Conservation (phyloP, 2,888 invertebrate species). For the Chloromyia formosa region DNA sequence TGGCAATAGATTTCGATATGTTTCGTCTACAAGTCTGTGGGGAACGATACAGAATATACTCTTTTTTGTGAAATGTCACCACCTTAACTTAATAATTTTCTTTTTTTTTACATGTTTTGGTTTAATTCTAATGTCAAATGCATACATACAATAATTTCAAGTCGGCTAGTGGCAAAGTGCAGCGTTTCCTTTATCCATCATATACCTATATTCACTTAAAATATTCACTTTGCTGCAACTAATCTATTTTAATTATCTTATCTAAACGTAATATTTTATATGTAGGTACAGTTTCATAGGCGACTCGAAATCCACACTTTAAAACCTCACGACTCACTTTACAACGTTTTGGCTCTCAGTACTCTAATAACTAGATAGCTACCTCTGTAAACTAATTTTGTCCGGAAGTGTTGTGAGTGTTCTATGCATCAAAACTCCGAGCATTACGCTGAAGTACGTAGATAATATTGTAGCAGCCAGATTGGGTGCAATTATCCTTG, state of each 20-base stretch:
- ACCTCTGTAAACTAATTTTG: not conserved
- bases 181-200: not conserved
- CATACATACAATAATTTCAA: conserved; percentile 25
- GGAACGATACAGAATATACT: conserved; percentile 6
- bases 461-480: conserved; percentile 38
- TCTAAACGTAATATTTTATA: conserved; percentile 8
- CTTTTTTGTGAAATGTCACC: not conserved
- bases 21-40: conserved; percentile 46
- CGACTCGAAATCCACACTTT: not conserved
- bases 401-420: not conserved
- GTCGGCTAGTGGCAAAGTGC: not conserved
- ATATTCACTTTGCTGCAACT: conserved; percentile 1
- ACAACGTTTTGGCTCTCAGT: not conserved
- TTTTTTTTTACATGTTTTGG: conserved; percentile 8
- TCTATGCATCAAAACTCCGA: not conserved
- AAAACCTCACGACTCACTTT: not conserved
- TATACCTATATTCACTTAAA: not conserved
- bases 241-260: conserved; percentile 10
- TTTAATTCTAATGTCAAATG: not conserved
- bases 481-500: conserved; percentile 50
- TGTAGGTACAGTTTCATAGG: conserved; percentile 24
- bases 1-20: conserved; percentile 51
- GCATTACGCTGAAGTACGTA: not conserved
- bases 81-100: conserved; percentile 2
- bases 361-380: conserved; percentile 5